These are phyloP conservation scores for Sorex fumeus DNA, from an alignment of 2,113 vertebrate species.

Conservation along the genomic window DNA sequence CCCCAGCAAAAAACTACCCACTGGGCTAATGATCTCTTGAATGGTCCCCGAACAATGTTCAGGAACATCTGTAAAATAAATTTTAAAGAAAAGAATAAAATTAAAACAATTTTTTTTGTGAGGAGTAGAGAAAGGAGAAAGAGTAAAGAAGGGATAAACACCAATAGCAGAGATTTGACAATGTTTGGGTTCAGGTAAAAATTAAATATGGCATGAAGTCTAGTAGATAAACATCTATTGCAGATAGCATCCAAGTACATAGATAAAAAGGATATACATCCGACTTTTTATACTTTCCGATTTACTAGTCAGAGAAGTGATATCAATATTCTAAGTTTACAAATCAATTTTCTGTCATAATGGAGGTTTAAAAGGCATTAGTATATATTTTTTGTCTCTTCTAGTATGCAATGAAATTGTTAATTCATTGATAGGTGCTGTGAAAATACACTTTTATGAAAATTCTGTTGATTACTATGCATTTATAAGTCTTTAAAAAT, in stretches of 20 bases:
- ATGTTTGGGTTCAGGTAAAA: neutral
- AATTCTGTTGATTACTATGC: constrained; percentile 33
- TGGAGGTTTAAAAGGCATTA: neutral
- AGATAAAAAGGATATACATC: neutral
- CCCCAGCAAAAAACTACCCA: too few relatives aligned
- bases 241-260: constrained; percentile 1
- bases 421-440: constrained; percentile 3
- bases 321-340: neutral
- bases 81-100: too few relatives aligned
- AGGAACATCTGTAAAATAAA: too few relatives aligned
- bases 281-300: constrained; percentile 16
- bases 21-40: too few relatives aligned
- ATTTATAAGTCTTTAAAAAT: constrained; percentile 50
- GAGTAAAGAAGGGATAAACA: neutral
- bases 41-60: too few relatives aligned
- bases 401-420: neutral
- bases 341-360: constrained; percentile 6
- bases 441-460: constrained; percentile 46
- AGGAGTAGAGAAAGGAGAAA: too few relatives aligned
- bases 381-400: neutral
- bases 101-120: too few relatives aligned
- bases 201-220: neutral
- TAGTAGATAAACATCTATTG: neutral
- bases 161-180: neutral
- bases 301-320: neutral